phyloP scores from a whole-genome alignment of 2,888 invertebrate species.

The Hyposoter dolosus region DNA sequence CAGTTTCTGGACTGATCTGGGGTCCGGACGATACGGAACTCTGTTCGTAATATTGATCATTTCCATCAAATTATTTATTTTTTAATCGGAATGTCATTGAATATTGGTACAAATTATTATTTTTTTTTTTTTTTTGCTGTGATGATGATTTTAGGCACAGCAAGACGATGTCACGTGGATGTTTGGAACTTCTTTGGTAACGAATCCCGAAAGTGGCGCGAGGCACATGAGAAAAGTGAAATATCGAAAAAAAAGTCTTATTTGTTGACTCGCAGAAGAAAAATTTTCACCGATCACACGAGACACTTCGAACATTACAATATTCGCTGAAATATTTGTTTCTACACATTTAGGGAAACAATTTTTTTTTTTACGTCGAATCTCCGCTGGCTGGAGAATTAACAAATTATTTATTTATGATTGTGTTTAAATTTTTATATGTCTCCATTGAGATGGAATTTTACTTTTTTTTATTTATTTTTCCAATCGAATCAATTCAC shows the following conservation, averaged over 20 bases:
- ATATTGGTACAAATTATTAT: not conserved
- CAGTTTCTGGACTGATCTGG: slow-evolving; percentile 73
- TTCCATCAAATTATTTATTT: not conserved
- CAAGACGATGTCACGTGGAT: slow-evolving; percentile 67
- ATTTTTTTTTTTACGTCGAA: not conserved
- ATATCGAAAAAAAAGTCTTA: slow-evolving; percentile 42
- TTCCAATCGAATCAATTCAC: not conserved
- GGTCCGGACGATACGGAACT: slow-evolving; percentile 76
- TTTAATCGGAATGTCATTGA: not conserved
- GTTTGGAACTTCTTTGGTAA: slow-evolving; percentile 79
- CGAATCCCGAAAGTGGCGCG: slow-evolving; percentile 62
- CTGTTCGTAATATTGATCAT: slow-evolving; percentile 68
- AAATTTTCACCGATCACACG: slow-evolving; percentile 47
- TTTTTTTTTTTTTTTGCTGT: not conserved
- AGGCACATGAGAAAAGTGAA: slow-evolving; percentile 8
- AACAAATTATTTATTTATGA: not conserved
- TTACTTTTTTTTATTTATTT: not conserved
- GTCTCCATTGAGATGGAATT: not conserved
- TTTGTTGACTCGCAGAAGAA: slow-evolving; percentile 32
- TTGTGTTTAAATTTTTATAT: not conserved
- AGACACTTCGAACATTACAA: slow-evolving; percentile 64
- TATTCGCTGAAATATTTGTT: slow-evolving; percentile 67
- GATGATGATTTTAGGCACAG: slow-evolving; percentile 68
- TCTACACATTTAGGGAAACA: not conserved
- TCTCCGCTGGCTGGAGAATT: not conserved